Evolutionary conservation across 2,888 invertebrate species (phyloP).

Genomic region (Coelinius sp.): DNA sequence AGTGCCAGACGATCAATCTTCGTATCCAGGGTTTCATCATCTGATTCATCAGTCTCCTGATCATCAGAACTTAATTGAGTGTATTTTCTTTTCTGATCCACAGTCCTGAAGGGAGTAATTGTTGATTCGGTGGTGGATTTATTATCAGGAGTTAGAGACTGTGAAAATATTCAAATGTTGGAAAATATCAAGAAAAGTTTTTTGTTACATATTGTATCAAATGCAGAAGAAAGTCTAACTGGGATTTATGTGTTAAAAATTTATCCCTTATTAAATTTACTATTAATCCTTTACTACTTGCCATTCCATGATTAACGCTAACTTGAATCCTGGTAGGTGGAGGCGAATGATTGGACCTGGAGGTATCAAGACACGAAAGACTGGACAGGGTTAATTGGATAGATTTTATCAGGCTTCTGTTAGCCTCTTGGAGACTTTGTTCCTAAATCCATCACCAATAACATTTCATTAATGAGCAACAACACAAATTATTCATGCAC

Average conservation of each 20-base stretch:
- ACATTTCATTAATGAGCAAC: slow-evolving; percentile 46
- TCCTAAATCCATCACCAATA: slow-evolving; percentile 62
- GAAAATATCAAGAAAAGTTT: not conserved
- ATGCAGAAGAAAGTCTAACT: too few species aligned
- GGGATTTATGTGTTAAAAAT: too few species aligned
- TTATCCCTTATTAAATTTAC: too few species aligned
- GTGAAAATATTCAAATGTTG: slow-evolving; percentile 1
- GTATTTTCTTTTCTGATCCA: slow-evolving; percentile 53
- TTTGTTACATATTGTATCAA: too few species aligned
- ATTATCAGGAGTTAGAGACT: slow-evolving; percentile 51
- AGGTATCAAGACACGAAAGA: slow-evolving; percentile 62
- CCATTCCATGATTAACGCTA: slow-evolving; percentile 49
- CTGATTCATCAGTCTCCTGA: slow-evolving; percentile 47
- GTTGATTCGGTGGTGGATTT: slow-evolving; percentile 53
- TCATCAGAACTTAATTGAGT: slow-evolving; percentile 49
- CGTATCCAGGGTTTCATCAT: slow-evolving; percentile 49
- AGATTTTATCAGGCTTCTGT: slow-evolving; percentile 59
- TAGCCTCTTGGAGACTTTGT: slow-evolving; percentile 56
- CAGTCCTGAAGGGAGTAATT: slow-evolving; percentile 28
- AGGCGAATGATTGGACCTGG: slow-evolving; percentile 62
- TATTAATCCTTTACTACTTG: slow-evolving; percentile 46
- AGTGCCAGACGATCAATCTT: slow-evolving; percentile 53
- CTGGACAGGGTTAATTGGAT: slow-evolving; percentile 62
- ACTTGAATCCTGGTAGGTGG: slow-evolving; percentile 64
- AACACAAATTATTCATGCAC: not conserved